Evolutionary conservation across 2,888 invertebrate genomes (phyloP).

Genomic region (Hybos culiciformis): DNA sequence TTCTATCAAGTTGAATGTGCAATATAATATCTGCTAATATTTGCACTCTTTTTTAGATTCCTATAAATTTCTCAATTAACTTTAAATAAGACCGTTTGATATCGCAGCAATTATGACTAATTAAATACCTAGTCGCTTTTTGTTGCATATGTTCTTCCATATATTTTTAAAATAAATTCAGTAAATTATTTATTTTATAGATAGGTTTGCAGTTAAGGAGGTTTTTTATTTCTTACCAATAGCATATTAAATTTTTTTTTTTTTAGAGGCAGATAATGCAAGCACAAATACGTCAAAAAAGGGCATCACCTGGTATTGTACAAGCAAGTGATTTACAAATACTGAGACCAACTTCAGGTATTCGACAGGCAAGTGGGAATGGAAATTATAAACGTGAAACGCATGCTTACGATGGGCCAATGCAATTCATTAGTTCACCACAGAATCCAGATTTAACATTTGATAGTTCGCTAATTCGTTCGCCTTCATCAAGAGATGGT

Average conservation of each 20-base stretch:
- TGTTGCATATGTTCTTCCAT: no score
- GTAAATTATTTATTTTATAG: slow-evolving; percentile 12
- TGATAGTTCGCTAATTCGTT: slow-evolving; percentile 14
- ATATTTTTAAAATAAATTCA: slow-evolving; percentile 3
- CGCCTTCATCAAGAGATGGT: slow-evolving; percentile 22
- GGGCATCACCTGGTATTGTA: slow-evolving; percentile 73
- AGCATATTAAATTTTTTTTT: slow-evolving; percentile 8
- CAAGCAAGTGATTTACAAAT: slow-evolving; percentile 72
- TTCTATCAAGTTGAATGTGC: no score
- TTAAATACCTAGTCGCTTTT: no score
- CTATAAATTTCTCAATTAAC: no score
- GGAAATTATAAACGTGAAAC: slow-evolving; percentile 41
- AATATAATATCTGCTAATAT: no score
- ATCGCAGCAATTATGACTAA: no score
- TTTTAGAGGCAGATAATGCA: slow-evolving; percentile 71
- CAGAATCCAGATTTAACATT: slow-evolving; percentile 60
- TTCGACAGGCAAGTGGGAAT: no score
- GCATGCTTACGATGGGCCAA: slow-evolving; percentile 63
- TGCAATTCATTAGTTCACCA: slow-evolving; percentile 70
- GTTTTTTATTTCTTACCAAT: slow-evolving; percentile 9
- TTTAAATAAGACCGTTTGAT: no score
- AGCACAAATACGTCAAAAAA: slow-evolving; percentile 75
- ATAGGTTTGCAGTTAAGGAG: slow-evolving; percentile 7
- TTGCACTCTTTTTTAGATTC: no score
- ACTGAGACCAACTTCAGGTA: slow-evolving; percentile 55